Evolutionary conservation across 2,888 invertebrate genomes (phyloP), one percentile per base, ranked within the genome.

Genomic region (Thecophora atra): DNA sequence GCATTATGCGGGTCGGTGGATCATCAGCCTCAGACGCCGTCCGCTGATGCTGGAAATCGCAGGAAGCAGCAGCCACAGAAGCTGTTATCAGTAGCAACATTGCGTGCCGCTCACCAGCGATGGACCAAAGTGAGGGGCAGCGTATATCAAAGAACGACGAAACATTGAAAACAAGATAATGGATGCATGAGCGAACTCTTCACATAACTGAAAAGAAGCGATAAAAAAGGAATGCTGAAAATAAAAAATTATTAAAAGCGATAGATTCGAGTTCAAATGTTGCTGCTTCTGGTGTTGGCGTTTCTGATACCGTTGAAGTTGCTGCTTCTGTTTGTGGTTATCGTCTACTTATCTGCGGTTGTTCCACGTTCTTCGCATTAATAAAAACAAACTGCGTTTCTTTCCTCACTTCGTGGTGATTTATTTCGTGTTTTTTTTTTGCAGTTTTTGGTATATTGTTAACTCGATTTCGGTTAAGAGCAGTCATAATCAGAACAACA

Each of bases 1-100:
- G n/a, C n/a, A 37, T 37, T 37, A 37, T 37, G 37, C 37, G 37
- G 37, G 37, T 37, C 6, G 37, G 37, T 37, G 37, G 37, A 37
- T 37, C 37, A 37, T 37, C 37, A 2, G 37, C 11, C 7, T 37
- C 37, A 37, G 37, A 8, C 37, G 37, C 11, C 37, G 37, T 37
- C 7, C 5, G 26, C 4, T 24, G 17, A 47, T 47, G 66, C 30
- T 66, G 52, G 30, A 67, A 47, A 30, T 37, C 54, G 37, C 54
- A 67, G 67, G 67, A 67, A 67, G 56, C 67, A 54, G 24, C 37
- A 67, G 15, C 56, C 17, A 8, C 67, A 64, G 21, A 24, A 47
- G 37, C 67, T 8, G 6, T 37, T 37, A 37, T 37, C 3, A 1
- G 37, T 11, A 15, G 21, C 62, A 37, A 19, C 26, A 24, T 26